Percentiles rank a stretch among this genome's conserved stretches.
These are phyloP conservation scores for Pimephales promelas DNA, from an alignment of 2,113 vertebrate species.

Conservation along the genomic window DNA sequence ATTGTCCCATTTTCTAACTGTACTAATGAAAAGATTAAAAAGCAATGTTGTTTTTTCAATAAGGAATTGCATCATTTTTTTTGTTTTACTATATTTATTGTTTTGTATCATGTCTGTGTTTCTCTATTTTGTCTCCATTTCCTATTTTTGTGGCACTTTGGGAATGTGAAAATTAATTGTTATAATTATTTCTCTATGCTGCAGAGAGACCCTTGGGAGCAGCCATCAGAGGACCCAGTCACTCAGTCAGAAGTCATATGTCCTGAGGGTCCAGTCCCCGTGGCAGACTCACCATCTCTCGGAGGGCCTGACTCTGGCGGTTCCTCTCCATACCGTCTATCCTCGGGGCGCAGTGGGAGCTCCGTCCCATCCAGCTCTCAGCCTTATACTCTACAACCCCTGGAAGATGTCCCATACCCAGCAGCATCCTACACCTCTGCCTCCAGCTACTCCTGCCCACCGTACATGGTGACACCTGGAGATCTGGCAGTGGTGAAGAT, in stretches of 20 bases:
- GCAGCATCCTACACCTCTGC: constrained; percentile 68
- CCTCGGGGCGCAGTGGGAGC: constrained; percentile 64
- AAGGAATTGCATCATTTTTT: too few relatives aligned
- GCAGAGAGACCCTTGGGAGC: constrained; percentile 86
- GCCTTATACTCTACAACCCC: constrained; percentile 75
- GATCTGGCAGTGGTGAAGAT: constrained; percentile 76
- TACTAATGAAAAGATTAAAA: not conserved
- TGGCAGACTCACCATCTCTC: constrained; percentile 67
- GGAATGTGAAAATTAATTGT: too few relatives aligned
- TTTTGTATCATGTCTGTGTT: too few relatives aligned
- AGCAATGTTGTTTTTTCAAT: not conserved
- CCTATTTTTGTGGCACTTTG: too few relatives aligned
- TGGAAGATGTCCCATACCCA: constrained; percentile 78
- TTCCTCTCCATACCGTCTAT: constrained; percentile 67
- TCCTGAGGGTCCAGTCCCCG: constrained; percentile 69
- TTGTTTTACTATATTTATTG: too few relatives aligned
- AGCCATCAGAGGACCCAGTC: constrained; percentile 69
- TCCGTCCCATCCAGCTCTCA: constrained; percentile 66
- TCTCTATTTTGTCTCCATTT: too few relatives aligned
- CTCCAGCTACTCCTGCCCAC: constrained; percentile 73
- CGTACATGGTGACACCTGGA: constrained; percentile 70
- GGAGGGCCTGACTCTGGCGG: constrained; percentile 67
- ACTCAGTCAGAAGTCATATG: constrained; percentile 68
- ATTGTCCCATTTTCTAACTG: not conserved
- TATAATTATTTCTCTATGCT: constrained; percentile 19